Evolutionary conservation across 2,888 invertebrate species (phyloP).

Genomic region (Lasioglossum marginatum): DNA sequence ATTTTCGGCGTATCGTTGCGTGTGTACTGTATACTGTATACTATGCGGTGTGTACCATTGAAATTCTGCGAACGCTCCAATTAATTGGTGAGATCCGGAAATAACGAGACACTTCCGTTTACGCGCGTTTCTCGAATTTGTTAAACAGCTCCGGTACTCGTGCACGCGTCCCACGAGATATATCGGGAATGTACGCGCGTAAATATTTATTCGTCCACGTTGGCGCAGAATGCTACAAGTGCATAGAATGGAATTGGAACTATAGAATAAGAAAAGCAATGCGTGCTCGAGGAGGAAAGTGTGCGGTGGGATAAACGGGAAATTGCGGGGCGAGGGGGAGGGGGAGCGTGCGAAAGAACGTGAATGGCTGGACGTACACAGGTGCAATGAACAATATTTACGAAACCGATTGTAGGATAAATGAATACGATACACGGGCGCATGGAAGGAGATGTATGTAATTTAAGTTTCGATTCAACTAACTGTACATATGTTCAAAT

Average conservation of each 20-base stretch:
- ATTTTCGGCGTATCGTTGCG: neutral
- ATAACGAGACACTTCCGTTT: neutral
- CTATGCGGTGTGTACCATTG: neutral
- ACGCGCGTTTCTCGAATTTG: conserved; percentile 10
- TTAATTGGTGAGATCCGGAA: conserved; percentile 1
- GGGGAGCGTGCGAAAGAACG: neutral
- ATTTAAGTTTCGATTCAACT: conserved; percentile 22
- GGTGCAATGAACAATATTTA: conserved; percentile 42
- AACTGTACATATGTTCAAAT: conserved; percentile 54
- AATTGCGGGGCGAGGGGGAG: neutral
- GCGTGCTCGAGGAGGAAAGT: neutral
- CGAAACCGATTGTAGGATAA: conserved; percentile 41
- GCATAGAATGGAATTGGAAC: conserved; percentile 23
- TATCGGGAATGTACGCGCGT: conserved; percentile 15
- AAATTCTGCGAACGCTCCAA: neutral
- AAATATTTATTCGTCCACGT: conserved; percentile 31
- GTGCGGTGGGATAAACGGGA: neutral
- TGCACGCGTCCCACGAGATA: conserved; percentile 11
- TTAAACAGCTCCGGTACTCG: neutral
- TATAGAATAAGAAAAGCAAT: conserved; percentile 17
- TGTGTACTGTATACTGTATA: neutral
- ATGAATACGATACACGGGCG: conserved; percentile 34
- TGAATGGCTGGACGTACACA: conserved; percentile 32
- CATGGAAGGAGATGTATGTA: conserved; percentile 25
- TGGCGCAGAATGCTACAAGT: neutral